Evolutionary conservation across 2,797 vertebrate genomes (phyloP).

Genomic region (Limnodromus scolopaceus): DNA sequence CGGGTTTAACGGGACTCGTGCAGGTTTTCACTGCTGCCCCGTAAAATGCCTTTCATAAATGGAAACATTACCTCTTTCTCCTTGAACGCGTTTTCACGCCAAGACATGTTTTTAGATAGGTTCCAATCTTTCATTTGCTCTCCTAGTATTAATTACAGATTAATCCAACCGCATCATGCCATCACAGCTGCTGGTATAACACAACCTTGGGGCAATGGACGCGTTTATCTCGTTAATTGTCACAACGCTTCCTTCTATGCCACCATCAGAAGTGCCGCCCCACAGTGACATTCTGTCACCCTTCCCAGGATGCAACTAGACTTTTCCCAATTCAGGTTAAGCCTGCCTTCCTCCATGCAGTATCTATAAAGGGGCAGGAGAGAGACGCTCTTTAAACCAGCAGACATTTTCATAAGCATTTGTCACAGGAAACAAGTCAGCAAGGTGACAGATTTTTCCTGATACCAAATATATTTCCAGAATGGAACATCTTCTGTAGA

Average conservation of each 20-base stretch:
- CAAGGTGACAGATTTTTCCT: not conserved
- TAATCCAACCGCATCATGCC: not conserved
- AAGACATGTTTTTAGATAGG: not conserved
- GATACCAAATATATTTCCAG: not conserved
- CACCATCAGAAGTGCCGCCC: not conserved
- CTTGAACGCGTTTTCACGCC: not conserved
- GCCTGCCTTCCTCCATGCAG: not conserved
- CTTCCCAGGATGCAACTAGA: not conserved
- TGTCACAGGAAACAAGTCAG: not conserved
- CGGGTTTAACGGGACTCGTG: not conserved
- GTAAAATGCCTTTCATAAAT: not conserved
- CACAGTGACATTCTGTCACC: fast-evolving
- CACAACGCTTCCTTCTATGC: not conserved
- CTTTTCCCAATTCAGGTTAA: not conserved
- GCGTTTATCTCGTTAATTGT: not conserved
- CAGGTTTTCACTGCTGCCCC: not conserved
- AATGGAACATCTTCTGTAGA: not conserved
- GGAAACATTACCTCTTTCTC: not conserved
- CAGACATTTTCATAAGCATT: fast-evolving
- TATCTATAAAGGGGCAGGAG: not conserved
- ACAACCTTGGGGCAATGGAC: not conserved
- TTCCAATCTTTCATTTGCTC: not conserved
- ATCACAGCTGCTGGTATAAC: not conserved
- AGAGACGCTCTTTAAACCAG: not conserved
- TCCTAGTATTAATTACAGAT: not conserved